Evolutionary conservation across 1,140 invertebrate genomes (phyloP).

Genomic region (Brachionus rubens): DNA sequence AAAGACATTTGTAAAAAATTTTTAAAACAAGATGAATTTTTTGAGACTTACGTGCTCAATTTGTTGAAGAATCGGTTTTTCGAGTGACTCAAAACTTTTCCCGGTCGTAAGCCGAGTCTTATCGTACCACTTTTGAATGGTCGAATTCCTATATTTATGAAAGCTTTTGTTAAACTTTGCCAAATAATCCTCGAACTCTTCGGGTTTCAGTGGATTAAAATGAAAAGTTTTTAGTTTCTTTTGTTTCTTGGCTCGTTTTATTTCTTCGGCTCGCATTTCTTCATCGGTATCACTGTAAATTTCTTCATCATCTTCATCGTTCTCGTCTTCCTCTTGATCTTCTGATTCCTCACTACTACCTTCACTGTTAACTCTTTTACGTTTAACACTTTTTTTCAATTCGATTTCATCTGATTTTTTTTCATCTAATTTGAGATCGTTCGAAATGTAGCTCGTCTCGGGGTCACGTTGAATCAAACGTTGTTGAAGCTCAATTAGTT

Average conservation of each 20-base stretch:
- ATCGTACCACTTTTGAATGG: conserved; percentile 84
- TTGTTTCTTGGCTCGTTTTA: conserved; percentile 51
- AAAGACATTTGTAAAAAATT: neutral
- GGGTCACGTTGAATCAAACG: conserved; percentile 66
- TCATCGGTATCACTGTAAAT: conserved; percentile 65
- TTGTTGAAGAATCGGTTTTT: conserved; percentile 75
- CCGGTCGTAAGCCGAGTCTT: conserved; percentile 72
- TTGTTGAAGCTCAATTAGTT: conserved; percentile 66
- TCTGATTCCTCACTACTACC: conserved; percentile 9
- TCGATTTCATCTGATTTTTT: conserved; percentile 31
- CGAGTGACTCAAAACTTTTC: conserved; percentile 67
- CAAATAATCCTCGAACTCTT: conserved; percentile 67
- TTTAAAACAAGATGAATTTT: neutral
- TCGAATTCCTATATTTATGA: conserved; percentile 65
- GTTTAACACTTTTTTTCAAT: conserved; percentile 49
- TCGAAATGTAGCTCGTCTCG: conserved; percentile 64
- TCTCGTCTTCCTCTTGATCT: neutral
- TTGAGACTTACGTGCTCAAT: conserved; percentile 68
- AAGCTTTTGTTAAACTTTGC: conserved; percentile 67
- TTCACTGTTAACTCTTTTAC: conserved; percentile 53
- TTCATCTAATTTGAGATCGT: neutral
- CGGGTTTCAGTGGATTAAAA: conserved; percentile 64
- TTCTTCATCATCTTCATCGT: conserved; percentile 62
- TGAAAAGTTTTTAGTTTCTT: conserved; percentile 53
- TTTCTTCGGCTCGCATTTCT: conserved; percentile 59